Percentiles rank a stretch among this genome's conserved stretches.
phyloP scores from a whole-genome alignment of 2,888 invertebrate species.

The Exephanes ischioxanthus region DNA sequence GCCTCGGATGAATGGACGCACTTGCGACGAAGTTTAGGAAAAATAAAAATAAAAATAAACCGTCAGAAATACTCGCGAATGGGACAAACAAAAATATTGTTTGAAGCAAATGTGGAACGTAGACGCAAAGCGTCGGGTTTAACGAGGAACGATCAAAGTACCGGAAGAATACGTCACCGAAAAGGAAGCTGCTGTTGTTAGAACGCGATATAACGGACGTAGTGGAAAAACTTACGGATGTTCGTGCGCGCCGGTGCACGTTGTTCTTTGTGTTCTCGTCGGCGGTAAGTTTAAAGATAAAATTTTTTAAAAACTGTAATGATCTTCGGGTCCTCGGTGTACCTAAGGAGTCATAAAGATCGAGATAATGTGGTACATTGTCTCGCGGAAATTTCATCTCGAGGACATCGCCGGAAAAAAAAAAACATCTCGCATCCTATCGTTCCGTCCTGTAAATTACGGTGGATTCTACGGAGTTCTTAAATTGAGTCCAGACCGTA shows the following conservation, averaged over 20 bases:
- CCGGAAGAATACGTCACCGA: slow-evolving; percentile 24
- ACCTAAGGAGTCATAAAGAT: slow-evolving; percentile 10
- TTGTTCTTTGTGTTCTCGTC: background rate
- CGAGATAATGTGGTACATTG: background rate
- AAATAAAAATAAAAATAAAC: background rate
- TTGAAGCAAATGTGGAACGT: background rate
- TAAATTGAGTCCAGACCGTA: background rate
- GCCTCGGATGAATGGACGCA: background rate
- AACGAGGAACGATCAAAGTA: slow-evolving; percentile 22
- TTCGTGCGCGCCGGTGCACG: background rate
- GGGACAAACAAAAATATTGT: slow-evolving; percentile 8
- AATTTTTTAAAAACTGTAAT: background rate
- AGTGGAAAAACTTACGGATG: slow-evolving; percentile 21
- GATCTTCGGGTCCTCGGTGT: background rate
- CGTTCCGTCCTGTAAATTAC: background rate
- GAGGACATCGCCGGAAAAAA: background rate
- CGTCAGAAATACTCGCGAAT: background rate
- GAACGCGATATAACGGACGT: slow-evolving; percentile 10
- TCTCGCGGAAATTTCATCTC: background rate
- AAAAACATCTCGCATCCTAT: background rate
- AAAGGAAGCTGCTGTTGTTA: slow-evolving; percentile 26
- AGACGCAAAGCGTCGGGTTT: background rate
- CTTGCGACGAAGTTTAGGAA: background rate
- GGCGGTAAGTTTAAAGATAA: background rate
- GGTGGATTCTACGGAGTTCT: background rate